Conservation (phyloP, 2,888 invertebrate species). For the Pseudococcus viburni region DNA sequence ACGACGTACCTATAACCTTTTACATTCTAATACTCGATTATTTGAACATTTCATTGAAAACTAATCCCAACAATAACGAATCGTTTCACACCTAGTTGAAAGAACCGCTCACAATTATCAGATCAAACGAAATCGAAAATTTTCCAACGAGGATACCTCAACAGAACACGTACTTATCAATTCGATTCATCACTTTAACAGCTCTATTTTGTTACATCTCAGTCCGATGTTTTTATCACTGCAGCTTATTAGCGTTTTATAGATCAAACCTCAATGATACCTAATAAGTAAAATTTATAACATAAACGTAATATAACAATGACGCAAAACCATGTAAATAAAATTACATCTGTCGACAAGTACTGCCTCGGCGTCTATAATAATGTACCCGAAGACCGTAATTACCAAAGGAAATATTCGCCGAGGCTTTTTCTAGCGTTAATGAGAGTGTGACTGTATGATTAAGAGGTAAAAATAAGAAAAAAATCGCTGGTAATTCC, state of each 20-base stretch:
- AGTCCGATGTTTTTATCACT: not conserved
- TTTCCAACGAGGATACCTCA: not conserved
- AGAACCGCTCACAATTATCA: not conserved
- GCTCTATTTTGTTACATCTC: not conserved
- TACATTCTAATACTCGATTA: not conserved
- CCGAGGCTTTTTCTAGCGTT: conserved; percentile 31
- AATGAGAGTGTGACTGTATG: conserved; percentile 54
- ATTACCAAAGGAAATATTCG: conserved; percentile 27
- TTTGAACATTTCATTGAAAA: conserved; percentile 4
- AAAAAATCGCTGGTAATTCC: conserved; percentile 14
- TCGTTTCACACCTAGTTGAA: not conserved
- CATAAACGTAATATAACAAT: conserved; percentile 27
- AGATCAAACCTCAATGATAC: conserved; percentile 19
- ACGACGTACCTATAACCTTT: not conserved
- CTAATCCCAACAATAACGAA: not conserved
- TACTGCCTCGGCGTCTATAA: conserved; percentile 13
- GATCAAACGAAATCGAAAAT: conserved; percentile 32
- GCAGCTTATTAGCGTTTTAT: conserved; percentile 27
- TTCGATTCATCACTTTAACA: not conserved
- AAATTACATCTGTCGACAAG: conserved; percentile 1
- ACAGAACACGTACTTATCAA: not conserved
- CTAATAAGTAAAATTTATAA: not conserved
- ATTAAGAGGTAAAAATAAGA: conserved; percentile 3
- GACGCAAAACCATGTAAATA: conserved; percentile 7
- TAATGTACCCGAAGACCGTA: conserved; percentile 41